Percentiles rank a stretch among this genome's conserved stretches.
Evolutionary conservation across 2,888 invertebrate species (phyloP).

Genomic region (Megastigmus dorsalis): DNA sequence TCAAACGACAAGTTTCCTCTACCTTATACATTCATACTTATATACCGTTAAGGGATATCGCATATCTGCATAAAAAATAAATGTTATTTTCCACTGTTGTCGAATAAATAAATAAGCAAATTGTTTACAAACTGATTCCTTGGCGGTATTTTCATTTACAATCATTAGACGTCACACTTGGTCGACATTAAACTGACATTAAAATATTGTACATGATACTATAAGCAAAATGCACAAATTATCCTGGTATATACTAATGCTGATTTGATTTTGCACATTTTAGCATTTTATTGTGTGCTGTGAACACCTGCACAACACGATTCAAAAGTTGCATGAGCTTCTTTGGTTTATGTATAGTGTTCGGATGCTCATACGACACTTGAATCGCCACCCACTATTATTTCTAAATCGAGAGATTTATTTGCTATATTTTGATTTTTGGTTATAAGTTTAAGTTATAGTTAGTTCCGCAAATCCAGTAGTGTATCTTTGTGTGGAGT

Average conservation of each 20-base stretch:
- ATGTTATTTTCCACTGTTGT: no score
- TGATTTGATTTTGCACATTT: slow-evolving; percentile 11
- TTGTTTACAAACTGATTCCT: no score
- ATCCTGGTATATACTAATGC: neutral
- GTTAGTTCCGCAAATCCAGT: no score
- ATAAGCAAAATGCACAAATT: neutral
- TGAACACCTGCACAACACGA: neutral
- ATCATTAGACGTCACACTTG: neutral
- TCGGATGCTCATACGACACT: neutral
- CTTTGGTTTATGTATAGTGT: no score
- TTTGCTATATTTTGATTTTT: neutral
- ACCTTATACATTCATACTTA: no score
- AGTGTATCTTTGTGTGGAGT: neutral
- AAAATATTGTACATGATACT: neutral
- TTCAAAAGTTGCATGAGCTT: neutral
- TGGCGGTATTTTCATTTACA: slow-evolving; percentile 8
- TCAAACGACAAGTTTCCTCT: no score
- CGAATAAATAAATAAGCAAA: no score
- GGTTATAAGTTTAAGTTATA: no score
- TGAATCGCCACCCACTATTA: neutral
- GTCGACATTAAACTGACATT: neutral
- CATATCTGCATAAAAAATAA: no score
- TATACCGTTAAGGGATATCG: no score
- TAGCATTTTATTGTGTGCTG: slow-evolving; percentile 17
- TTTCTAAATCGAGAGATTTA: no score